Conservation (phyloP, 2,888 invertebrate genomes). For the Cecidostiba fungosa region DNA sequence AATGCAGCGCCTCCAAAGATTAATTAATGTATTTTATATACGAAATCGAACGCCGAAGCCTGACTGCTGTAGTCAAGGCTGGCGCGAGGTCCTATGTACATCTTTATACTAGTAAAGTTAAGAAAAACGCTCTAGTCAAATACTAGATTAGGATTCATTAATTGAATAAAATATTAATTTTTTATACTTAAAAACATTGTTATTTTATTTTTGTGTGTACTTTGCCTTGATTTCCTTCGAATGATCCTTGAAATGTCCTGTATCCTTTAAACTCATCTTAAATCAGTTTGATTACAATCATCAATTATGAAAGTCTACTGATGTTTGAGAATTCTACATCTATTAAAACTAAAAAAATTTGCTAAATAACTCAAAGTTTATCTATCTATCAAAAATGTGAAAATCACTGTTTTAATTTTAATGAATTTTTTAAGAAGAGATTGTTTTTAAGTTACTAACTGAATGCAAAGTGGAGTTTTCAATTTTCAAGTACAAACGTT, state of each 20-base stretch:
- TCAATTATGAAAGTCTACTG: no score
- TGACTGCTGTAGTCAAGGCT: background rate
- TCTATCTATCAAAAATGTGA: no score
- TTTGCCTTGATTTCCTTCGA: background rate
- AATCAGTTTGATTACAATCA: background rate
- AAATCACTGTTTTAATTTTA: no score
- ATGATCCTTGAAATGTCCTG: background rate
- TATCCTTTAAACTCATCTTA: background rate
- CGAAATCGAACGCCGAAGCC: slow-evolving; percentile 39
- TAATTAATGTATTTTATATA: slow-evolving; percentile 70
- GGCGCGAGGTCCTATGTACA: slow-evolving; percentile 46
- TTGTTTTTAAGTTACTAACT: no score
- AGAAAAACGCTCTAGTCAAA: slow-evolving; percentile 61
- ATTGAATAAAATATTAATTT: slow-evolving; percentile 57
- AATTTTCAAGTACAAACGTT: no score
- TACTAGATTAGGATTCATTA: slow-evolving; percentile 59
- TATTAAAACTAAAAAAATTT: no score
- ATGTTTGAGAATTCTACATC: no score
- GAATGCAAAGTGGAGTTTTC: no score
- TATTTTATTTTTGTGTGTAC: slow-evolving; percentile 21
- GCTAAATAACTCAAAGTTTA: no score
- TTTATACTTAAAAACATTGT: slow-evolving; percentile 50
- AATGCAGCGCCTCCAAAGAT: slow-evolving; percentile 80
- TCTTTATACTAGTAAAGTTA: slow-evolving; percentile 53
- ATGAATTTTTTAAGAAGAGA: no score